A percentile compares a stretch with the other conserved stretches of the same genome.
Evolutionary conservation across 2,113 vertebrate species (phyloP).

Genomic region (Gallinago undulata): DNA sequence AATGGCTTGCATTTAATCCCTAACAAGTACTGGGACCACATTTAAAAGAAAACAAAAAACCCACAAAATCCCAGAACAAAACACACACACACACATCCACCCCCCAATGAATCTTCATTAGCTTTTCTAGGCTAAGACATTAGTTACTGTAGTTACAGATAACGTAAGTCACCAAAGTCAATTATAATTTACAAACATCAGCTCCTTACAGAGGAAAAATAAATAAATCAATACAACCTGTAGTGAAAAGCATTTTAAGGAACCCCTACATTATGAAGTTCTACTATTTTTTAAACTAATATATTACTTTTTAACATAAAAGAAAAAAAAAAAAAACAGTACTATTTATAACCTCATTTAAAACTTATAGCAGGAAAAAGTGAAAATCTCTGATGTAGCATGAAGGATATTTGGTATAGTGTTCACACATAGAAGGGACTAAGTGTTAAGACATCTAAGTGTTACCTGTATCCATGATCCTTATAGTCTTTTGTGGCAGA

Average conservation of each 20-base stretch:
- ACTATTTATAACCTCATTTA: not conserved
- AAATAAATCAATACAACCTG: not conserved
- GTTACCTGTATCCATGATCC: slow-evolving; percentile 95
- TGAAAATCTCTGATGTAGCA: not conserved
- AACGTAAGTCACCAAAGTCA: not conserved
- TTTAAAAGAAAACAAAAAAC: not conserved
- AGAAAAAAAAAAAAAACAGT: not conserved
- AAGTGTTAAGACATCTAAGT: not conserved
- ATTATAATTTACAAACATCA: not conserved
- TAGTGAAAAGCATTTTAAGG: not conserved
- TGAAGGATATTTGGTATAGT: not conserved
- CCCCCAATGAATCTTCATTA: not conserved
- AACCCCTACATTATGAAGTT: not conserved
- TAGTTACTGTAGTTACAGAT: not conserved
- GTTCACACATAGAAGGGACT: not conserved
- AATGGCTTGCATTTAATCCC: not conserved
- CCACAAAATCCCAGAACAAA: not conserved
- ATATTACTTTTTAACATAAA: not conserved
- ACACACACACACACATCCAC: not conserved
- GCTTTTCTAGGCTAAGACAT: not conserved
- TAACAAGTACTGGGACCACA: not conserved
- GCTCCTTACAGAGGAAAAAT: not conserved
- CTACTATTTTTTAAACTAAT: not conserved
- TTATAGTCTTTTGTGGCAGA: slow-evolving; percentile 92
- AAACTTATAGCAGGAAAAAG: not conserved